Base-by-base conservation (phyloP, 2,888 invertebrate species). In the Hyalella azteca region DNA sequence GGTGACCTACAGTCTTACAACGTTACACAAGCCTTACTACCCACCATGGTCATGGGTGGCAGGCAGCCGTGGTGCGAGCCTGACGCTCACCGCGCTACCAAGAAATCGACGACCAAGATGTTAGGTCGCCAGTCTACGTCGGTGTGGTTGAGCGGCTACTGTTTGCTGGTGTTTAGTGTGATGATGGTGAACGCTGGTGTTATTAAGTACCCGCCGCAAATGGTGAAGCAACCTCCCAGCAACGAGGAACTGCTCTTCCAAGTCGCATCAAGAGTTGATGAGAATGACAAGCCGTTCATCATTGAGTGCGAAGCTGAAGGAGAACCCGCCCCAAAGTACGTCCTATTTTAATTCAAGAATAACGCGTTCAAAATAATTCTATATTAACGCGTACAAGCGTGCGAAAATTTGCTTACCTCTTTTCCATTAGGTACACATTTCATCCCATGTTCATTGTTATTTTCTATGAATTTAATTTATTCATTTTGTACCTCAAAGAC, bases 221-320 rank as follows among this genome's bases (percentile, higher is more conserved):
- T 97, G 87, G 92, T 94, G 85, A 96, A 96, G 89, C 95, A 97
- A 89, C 96, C 97, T 66, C 86, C 85, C 3, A 95, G 95, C 76
- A 93, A 93, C 82, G 95, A 95, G 87, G 96, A 96, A 89, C 91
- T 95, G 86, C 91, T 96, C 84, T 97, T 96, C 89, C 95, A 96
- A 91, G 96, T 96, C 85, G 94, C 93, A 73, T 89, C 90, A 81
- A 93, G 93, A 87, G 87, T 88, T 66, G 93, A 93, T 85, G 95
- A 96, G 89, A 94, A 93, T 87, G 94, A 96, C 89, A 96, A 95
- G 88, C 96, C 96, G 77, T 96, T 96, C 90, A 93, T 95, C 87
- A 94, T 99, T 85, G 96, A 97, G 89, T 99, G 98, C 88, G 95
- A 96, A 89, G 98, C 98, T 19, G 94, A 94, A 88, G 98, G 97